Evolutionary conservation across 2,888 invertebrate species (phyloP), one percentile per base, ranked within the genome.

Genomic region (Drosophila hamatofila): DNA sequence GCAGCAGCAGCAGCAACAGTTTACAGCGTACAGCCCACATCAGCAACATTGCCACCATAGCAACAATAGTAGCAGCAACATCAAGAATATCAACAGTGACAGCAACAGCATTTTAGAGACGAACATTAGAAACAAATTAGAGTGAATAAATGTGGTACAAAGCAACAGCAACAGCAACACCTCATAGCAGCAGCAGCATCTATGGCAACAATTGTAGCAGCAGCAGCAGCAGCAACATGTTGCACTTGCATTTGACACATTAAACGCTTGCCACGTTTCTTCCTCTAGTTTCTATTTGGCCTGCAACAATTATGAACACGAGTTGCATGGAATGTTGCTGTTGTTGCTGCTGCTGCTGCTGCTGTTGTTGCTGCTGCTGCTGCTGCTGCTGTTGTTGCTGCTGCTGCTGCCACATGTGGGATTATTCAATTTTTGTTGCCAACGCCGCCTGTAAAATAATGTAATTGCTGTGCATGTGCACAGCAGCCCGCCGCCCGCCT

Each of bases 351-450:
- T 59, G 49, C 21, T 51, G 42, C 33, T 51, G 59, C 46, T 44
- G 52, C 44, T 51, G 69, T 42, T 55, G 58, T 23, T 55, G 58
- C 23, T 52, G 42, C 30, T 54, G 70, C 57, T 55, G 59, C 37
- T 60, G 52, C 14, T 59, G 49, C 21, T 51, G 42, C 33, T 51
- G 59, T 41, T 44, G 52, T 39, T 51, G 69, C 48, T 55, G 58
- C 30, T 55, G 58, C 23, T 52, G 42, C 30, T 54, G 70, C 57
- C 56, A 48, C 65, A 58, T 54, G 54, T 71, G 62, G 82, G 82
- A 86, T 87, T 87, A 85, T 85, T 87, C 73, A 85, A 85, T 84
- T 82, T 80, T 80, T 75, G 78, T 62, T 52, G 62, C 44, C 63
- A 65, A 65, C 44, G 65, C 69, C 78, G 73, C 69, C 62, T 60